phyloP scores from a whole-genome alignment of 2,113 vertebrate genomes.

The Pseudorectes ferrugineus region DNA sequence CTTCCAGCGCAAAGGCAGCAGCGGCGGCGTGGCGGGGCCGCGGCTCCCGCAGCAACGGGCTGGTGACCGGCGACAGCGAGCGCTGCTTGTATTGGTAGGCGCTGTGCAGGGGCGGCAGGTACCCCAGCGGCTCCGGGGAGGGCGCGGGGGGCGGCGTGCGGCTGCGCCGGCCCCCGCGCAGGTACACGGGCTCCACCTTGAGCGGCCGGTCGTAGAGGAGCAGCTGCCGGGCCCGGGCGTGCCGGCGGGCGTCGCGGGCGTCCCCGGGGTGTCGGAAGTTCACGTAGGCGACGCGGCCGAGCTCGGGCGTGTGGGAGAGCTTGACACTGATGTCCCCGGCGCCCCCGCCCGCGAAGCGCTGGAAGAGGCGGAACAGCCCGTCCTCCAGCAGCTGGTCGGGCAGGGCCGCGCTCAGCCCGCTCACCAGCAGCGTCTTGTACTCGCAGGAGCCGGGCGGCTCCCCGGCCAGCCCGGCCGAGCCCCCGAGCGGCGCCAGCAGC shows the following conservation, averaged over 20 bases:
- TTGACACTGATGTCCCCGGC: slow-evolving; percentile 93
- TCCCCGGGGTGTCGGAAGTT: slow-evolving; percentile 94
- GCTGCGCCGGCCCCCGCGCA: slow-evolving; percentile 70
- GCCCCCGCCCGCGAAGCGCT: slow-evolving; percentile 80
- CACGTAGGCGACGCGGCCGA: slow-evolving; percentile 93
- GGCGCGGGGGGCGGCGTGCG: slow-evolving; percentile 73
- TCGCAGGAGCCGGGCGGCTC: slow-evolving; percentile 74
- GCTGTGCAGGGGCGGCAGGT: slow-evolving; percentile 77
- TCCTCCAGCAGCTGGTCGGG: slow-evolving; percentile 95
- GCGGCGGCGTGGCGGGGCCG: slow-evolving; percentile 76
- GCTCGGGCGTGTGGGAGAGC: slow-evolving; percentile 91
- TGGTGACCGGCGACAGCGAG: slow-evolving; percentile 85
- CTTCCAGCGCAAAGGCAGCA: slow-evolving; percentile 79
- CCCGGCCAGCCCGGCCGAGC: slow-evolving; percentile 62
- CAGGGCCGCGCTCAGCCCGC: slow-evolving; percentile 90
- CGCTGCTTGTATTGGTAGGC: slow-evolving; percentile 87
- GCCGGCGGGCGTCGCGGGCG: slow-evolving; percentile 89
- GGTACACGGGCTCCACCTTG: slow-evolving; percentile 93
- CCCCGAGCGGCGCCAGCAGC: slow-evolving; percentile 56
- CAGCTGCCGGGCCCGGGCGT: slow-evolving; percentile 85
- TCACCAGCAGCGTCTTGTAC: slow-evolving; percentile 94
- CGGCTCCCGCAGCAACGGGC: slow-evolving; percentile 80
- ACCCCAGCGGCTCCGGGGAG: slow-evolving; percentile 81
- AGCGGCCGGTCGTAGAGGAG: slow-evolving; percentile 89
- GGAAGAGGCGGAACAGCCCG: slow-evolving; percentile 94